These are phyloP conservation scores for Simalia tracyae DNA, from an alignment of 2,797 vertebrate genomes.

Conservation along the genomic window DNA sequence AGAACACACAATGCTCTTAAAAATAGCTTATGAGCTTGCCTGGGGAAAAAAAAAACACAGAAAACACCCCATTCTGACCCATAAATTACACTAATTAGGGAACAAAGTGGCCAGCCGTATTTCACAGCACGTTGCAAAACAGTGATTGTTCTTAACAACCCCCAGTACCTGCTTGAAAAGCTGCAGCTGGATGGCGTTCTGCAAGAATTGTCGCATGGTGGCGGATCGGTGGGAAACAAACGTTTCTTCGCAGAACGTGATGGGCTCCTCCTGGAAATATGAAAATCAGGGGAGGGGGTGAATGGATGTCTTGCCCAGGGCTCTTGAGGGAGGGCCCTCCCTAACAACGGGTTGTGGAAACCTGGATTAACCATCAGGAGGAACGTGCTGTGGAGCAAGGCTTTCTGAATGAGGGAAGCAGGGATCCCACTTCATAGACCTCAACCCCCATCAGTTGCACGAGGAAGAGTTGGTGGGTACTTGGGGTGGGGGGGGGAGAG, in stretches of 20 bases:
- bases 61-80: slow-evolving; percentile 7
- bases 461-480: background rate
- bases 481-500: background rate
- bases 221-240: slow-evolving; percentile 93
- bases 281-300: slow-evolving; percentile 22
- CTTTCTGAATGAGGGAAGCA: background rate
- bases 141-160: background rate
- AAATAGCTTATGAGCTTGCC: background rate
- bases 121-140: background rate
- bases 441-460: background rate
- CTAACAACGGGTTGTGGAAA: too few relatives aligned
- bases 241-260: slow-evolving; percentile 91
- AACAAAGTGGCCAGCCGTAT: slow-evolving; percentile 13
- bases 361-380: background rate
- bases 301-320: background rate
- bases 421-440: background rate
- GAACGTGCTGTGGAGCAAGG: too few relatives aligned
- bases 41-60: background rate
- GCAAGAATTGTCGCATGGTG: slow-evolving; percentile 93
- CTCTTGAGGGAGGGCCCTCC: background rate
- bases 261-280: slow-evolving; percentile 86
- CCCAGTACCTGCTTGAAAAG: slow-evolving; percentile 93
- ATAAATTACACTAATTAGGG: slow-evolving; percentile 34
- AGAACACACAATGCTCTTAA: background rate
- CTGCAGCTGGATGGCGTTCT: slow-evolving; percentile 95